Evolutionary conservation across 2,113 vertebrate species (phyloP).

Genomic region (Tyto alba): DNA sequence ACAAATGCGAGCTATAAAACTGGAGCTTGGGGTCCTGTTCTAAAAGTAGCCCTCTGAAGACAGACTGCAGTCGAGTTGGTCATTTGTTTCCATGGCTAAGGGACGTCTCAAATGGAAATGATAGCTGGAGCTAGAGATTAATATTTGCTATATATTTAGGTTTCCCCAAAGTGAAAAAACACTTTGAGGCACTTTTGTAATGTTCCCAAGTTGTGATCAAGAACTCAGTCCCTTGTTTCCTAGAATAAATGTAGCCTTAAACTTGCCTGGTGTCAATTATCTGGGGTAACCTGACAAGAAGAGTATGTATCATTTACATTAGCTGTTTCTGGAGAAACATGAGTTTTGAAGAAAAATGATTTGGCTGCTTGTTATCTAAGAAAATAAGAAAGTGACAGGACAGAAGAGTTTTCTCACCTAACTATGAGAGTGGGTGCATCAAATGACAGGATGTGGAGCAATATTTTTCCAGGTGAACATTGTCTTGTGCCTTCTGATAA

Average conservation of each 20-base stretch:
- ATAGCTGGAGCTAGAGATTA: background rate
- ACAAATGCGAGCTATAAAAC: conserved; percentile 21
- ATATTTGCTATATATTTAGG: background rate
- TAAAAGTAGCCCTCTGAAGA: conserved; percentile 11
- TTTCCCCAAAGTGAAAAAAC: background rate
- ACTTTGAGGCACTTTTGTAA: background rate
- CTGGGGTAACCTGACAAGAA: background rate
- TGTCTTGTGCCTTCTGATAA: background rate
- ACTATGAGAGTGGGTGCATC: background rate
- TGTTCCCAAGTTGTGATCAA: background rate
- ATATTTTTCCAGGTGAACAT: background rate
- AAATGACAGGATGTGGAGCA: background rate
- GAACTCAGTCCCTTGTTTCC: background rate
- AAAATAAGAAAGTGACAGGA: background rate
- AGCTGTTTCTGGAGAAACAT: background rate
- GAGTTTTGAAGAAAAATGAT: background rate
- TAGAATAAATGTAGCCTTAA: background rate
- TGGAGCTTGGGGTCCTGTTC: background rate
- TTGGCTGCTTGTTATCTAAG: background rate
- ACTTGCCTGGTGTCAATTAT: background rate
- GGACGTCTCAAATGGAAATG: background rate
- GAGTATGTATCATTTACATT: background rate
- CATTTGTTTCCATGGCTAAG: background rate
- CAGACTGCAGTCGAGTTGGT: background rate
- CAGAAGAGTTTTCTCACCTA: background rate